Evolutionary conservation across 1,140 invertebrate species (phyloP), one percentile per base, ranked within the genome.

Genomic region (Panonychus citri): DNA sequence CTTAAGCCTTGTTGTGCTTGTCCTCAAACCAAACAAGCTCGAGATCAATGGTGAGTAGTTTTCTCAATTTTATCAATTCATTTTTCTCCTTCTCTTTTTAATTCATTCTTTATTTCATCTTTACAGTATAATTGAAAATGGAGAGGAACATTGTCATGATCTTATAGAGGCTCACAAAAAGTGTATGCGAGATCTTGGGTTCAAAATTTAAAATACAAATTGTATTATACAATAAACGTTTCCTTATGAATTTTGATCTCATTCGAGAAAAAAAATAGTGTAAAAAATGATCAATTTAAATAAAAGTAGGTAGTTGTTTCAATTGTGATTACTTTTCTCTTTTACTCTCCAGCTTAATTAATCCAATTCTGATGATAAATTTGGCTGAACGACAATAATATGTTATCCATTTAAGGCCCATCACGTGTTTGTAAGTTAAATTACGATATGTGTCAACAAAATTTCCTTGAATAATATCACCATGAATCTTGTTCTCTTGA

Each of bases 1-100:
- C 71, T 85, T 53, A 96, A 95, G 70, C 82, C 93, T 19, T 97
- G 91, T 65, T 97, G 93, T 74, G 90, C 90, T 50, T 97, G 93
- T 74, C 91, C 90, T 1, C 91, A 96, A 74, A 96, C 91, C 0
- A 95, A 90, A 70, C 79, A 79, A 73, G 78, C 73, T 26, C 74
- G 90, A 64, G 90, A 96, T 74, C 76, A 78, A 60, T 96, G 90
- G 87, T 93, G 76, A 74, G 74, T 65, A 12, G 17, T 25, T 5
- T 7, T 37, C 13, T 25, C 37, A 37, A 57, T 24, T 10, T 46
- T 46, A 24, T 21, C 21, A 21, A 21, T 0, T 51, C 17, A 27
- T 4, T 19, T 37, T 55, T 50, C 5, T 24, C 3, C 59, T 17
- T 21, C 10, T 30, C n/a, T 27, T 12, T 43, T 28, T 7, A 26